Evolutionary conservation across 2,797 vertebrate species (phyloP).

Genomic region (Enteromius paludinosus): DNA sequence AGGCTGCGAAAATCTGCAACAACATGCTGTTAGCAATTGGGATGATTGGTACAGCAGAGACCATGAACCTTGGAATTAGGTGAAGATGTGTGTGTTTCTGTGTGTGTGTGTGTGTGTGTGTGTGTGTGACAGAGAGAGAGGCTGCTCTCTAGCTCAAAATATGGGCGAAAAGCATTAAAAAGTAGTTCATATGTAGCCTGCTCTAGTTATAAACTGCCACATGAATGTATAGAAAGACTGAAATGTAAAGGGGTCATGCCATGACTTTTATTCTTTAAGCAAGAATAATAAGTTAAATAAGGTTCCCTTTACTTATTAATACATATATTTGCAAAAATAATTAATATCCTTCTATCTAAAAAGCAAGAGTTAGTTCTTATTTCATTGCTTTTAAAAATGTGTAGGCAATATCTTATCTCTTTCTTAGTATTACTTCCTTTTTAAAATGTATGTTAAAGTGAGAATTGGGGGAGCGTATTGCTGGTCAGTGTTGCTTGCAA

Average conservation of each 20-base stretch:
- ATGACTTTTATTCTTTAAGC: background rate
- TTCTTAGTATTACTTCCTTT: background rate
- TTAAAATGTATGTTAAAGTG: background rate
- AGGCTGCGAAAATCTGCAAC: slow-evolving; percentile 99
- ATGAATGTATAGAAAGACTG: background rate
- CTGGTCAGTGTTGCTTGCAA: background rate
- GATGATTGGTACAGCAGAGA: slow-evolving; percentile 97
- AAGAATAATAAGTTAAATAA: background rate
- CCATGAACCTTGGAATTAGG: slow-evolving; percentile 99
- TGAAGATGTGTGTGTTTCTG: slow-evolving; percentile 67
- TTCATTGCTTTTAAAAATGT: background rate
- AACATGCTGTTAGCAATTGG: slow-evolving; percentile 97
- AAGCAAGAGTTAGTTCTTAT: background rate
- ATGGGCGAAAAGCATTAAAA: background rate
- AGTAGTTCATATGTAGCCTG: slow-evolving; percentile 4
- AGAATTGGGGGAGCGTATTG: background rate
- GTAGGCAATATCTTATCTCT: background rate
- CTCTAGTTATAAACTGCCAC: background rate
- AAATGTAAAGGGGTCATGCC: background rate
- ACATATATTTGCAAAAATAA: background rate
- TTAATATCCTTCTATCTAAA: background rate
- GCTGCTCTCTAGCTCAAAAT: background rate
- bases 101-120: background rate
- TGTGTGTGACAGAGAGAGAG: background rate
- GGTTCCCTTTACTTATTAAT: background rate